Evolutionary conservation across 2,797 vertebrate genomes (phyloP), one percentile per base, ranked within the genome.

Genomic region (Rallus crepitans): DNA sequence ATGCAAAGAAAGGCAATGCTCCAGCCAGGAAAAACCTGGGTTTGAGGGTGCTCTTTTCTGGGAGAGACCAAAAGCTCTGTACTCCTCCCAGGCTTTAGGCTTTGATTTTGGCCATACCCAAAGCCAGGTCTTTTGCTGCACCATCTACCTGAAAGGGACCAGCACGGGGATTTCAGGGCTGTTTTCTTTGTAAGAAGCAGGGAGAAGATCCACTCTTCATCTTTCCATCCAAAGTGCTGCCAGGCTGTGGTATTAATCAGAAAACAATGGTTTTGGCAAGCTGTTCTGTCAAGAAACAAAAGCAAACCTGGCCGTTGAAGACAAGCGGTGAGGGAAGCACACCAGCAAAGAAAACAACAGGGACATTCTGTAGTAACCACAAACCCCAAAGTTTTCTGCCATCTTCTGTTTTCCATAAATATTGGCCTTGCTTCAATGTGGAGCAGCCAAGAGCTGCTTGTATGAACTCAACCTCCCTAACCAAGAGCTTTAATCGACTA

Each of bases 301-400:
- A 87, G 66, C 68, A 90, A 96, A 96, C 95, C 94, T 97, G 94
- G 88, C 80, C 68, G 84, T 31, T 89, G 91, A 71, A 88, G 73
- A 68, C 56, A 11, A 60, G 78, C 2, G 6, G 52, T 0, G 8
- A 70, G 78, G 83, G 77, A 73, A 89, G 39, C 27, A 28, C 68
- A 85, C 24, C 56, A 95, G 77, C 35, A 94, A 87, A 48, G 37
- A 90, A 95, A 93, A 95, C 91, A 96, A 96, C 90, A 80, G 86
- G 85, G 83, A 93, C 78, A 84, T 95, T 94, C 93, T 92, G 77
- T 85, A 95, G 94, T 96, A 95, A 96, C 94, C 90, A 89, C 94
- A 94, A 94, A 95, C 1, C 33, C 86, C 64, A 2, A 91, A 82
- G 80, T 80, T 96, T 94, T 82, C 78, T 94, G 86, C 76, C 93